Conservation (phyloP, 2,113 vertebrate species). For the Piprites chloris region DNA sequence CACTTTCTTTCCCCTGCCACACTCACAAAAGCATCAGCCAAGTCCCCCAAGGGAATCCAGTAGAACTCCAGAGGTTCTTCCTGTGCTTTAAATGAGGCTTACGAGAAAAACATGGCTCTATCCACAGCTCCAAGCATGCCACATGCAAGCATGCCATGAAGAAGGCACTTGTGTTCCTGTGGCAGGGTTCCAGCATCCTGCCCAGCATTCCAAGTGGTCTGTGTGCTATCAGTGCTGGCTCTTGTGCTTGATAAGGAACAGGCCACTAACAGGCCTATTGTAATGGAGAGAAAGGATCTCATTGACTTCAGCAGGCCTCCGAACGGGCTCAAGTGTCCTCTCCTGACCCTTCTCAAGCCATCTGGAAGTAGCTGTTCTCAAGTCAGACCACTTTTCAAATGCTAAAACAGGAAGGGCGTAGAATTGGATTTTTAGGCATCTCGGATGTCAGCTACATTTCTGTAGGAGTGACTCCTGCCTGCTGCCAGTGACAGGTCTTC, state of each 20-base stretch:
- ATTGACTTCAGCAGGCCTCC: slow-evolving; percentile 10
- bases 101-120: fast-evolving
- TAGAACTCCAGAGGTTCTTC: background rate
- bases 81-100: background rate
- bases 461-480: background rate
- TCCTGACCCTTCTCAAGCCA: slow-evolving; percentile 3
- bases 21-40: background rate
- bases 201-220: background rate
- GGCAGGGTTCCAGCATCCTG: background rate
- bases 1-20: background rate
- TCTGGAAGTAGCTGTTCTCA: background rate
- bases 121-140: background rate
- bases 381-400: background rate
- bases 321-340: slow-evolving; percentile 14
- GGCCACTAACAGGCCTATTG: background rate
- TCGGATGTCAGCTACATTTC: background rate
- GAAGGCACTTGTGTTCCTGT: background rate
- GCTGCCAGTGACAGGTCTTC: background rate
- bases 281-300: background rate
- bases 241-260: background rate
- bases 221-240: background rate
- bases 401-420: background rate
- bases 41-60: background rate
- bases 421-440: background rate
- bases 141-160: background rate